phyloP scores from a whole-genome alignment of 2,888 invertebrate species.

The Chrysodeixis includens region DNA sequence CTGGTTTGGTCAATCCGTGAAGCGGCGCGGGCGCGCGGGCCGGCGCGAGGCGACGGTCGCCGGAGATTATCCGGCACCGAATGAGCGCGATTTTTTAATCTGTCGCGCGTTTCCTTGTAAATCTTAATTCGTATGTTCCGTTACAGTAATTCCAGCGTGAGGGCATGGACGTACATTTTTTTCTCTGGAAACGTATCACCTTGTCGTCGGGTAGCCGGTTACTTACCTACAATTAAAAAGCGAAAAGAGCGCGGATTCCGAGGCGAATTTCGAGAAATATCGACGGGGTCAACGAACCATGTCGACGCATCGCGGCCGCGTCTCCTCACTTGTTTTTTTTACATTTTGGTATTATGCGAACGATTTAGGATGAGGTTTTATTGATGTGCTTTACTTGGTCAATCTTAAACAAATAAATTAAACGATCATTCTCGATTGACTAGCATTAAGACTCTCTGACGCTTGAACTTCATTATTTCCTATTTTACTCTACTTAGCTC shows the following conservation, averaged over 20 bases:
- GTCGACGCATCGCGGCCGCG: conserved; percentile 86
- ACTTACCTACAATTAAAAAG: conserved; percentile 88
- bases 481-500: not conserved
- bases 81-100: conserved; percentile 70
- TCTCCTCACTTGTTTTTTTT: conserved; percentile 80
- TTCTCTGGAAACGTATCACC: conserved; percentile 86
- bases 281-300: conserved; percentile 86
- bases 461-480: not conserved
- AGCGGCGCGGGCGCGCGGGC: conserved; percentile 41
- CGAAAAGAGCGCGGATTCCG: conserved; percentile 87
- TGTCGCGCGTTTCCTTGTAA: conserved; percentile 76
- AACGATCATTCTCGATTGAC: not conserved
- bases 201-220: conserved; percentile 83
- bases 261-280: conserved; percentile 88
- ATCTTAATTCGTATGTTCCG: conserved; percentile 82
- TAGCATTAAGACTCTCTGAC: not conserved
- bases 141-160: conserved; percentile 81
- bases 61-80: conserved; percentile 63
- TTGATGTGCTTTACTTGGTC: conserved; percentile 61
- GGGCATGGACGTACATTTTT: conserved; percentile 76
- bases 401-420: conserved; percentile 11
- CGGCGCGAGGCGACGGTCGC: conserved; percentile 26
- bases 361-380: conserved; percentile 72
- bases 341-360: conserved; percentile 76
- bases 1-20: conserved; percentile 46